Percentiles rank a stretch among this genome's conserved stretches.
phyloP scores from a whole-genome alignment of 64 coral and sea anemone genomes.

The Stichodactyla mertensii region DNA sequence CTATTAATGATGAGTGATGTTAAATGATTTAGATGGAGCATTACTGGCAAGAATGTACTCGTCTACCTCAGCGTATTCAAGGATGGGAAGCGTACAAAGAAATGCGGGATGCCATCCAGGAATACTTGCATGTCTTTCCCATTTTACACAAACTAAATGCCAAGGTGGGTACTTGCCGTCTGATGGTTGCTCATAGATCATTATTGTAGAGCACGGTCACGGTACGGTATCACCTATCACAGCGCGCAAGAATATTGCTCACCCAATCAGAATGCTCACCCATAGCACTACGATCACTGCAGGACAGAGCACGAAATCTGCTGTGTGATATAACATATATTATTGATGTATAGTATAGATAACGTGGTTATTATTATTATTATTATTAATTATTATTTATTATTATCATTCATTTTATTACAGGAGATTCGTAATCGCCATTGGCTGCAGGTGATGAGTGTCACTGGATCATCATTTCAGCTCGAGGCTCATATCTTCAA shows the following conservation, averaged over 20 bases:
- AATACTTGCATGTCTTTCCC: constrained; percentile 87
- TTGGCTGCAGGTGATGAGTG: constrained; percentile 99
- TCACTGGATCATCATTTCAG: constrained; percentile 96
- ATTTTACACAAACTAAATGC: constrained; percentile 93
- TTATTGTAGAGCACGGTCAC: too few relatives aligned
- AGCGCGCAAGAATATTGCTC: too few relatives aligned
- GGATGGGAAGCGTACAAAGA: constrained; percentile 97
- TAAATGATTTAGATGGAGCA: constrained; percentile 72
- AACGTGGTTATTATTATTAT: too few relatives aligned
- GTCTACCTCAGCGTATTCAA: constrained; percentile 80
- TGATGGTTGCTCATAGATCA: neutral
- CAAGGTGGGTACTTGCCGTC: constrained; percentile 35
- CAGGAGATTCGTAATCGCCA: constrained; percentile 99
- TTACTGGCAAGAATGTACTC: constrained; percentile 89
- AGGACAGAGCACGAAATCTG: too few relatives aligned
- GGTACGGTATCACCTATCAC: too few relatives aligned
- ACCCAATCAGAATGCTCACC: too few relatives aligned
- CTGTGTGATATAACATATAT: too few relatives aligned
- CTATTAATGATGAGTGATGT: neutral
- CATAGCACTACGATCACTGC: too few relatives aligned
- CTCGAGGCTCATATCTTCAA: constrained; percentile 98
- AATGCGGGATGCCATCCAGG: constrained; percentile 81
- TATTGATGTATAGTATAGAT: too few relatives aligned
- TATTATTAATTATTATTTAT: too few relatives aligned
- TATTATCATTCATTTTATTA: neutral